phyloP scores from a whole-genome alignment of 2,797 vertebrate species.

The Hemibagrus guttatus region DNA sequence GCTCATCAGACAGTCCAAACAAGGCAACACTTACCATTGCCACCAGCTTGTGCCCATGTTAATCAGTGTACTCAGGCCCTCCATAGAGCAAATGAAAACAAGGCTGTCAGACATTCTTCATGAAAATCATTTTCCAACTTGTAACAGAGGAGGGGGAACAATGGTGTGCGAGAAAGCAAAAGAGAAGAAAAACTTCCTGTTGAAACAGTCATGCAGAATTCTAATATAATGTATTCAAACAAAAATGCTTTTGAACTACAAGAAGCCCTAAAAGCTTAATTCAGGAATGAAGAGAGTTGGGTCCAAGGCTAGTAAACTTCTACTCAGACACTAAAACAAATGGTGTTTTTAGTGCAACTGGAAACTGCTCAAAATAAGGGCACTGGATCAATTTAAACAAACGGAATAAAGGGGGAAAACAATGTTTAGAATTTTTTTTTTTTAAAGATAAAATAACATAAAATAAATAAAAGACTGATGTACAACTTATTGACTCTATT shows the following conservation, averaged over 20 bases:
- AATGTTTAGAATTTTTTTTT: background rate
- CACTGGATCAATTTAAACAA: conserved; percentile 33
- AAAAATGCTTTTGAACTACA: conserved; percentile 54
- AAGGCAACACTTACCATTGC: conserved; percentile 37
- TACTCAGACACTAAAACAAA: conserved; percentile 52
- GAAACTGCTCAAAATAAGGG: conserved; percentile 42
- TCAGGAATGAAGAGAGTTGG: conserved; percentile 49
- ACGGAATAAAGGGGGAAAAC: background rate
- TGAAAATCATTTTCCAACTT: conserved; percentile 60
- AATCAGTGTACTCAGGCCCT: conserved; percentile 55
- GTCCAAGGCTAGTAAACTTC: conserved; percentile 51
- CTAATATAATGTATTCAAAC: conserved; percentile 31
- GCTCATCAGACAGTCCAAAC: conserved; percentile 52
- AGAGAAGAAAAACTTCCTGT: conserved; percentile 53
- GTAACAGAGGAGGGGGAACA: conserved; percentile 19
- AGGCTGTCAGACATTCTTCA: conserved; percentile 52
- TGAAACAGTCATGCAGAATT: conserved; percentile 39
- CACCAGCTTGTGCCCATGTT: conserved; percentile 49
- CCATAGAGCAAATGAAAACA: conserved; percentile 44
- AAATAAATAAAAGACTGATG: background rate
- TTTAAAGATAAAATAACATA: background rate
- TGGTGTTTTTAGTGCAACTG: conserved; percentile 69
- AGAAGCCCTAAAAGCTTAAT: conserved; percentile 61
- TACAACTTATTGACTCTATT: background rate
- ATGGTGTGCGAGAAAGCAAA: conserved; percentile 24